Percentiles rank a stretch among this genome's conserved stretches.
Conservation (phyloP, 1,140 invertebrate species). For the Heliothis virescens region DNA sequence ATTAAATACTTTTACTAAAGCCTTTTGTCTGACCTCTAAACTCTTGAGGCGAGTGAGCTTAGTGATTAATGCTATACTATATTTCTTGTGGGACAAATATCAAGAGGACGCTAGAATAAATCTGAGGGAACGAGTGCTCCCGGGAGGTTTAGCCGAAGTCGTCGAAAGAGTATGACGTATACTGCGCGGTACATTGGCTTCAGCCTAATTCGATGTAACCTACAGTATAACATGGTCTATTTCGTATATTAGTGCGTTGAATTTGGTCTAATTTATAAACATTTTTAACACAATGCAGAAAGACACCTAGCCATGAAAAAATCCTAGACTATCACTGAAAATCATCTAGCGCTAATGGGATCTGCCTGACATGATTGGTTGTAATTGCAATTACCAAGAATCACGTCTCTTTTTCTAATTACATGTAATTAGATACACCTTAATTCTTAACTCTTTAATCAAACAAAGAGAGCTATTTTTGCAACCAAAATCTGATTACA, state of each 20-base stretch:
- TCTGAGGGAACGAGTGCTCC: neutral
- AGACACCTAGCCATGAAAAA: too few species aligned
- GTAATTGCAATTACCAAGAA: too few species aligned
- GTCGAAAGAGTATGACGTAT: neutral
- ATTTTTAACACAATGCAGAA: too few species aligned
- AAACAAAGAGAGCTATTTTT: too few species aligned
- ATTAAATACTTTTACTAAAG: neutral
- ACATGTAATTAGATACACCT: too few species aligned
- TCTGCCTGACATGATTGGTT: too few species aligned
- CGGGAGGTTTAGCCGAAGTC: neutral
- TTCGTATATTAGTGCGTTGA: neutral
- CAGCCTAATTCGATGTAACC: neutral
- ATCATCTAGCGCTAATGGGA: too few species aligned
- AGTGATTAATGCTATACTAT: neutral
- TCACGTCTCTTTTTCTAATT: too few species aligned
- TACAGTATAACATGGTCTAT: neutral
- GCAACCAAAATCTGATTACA: too few species aligned
- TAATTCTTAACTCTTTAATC: too few species aligned
- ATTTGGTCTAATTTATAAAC: too few species aligned
- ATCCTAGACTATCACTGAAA: too few species aligned
- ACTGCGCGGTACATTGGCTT: constrained; percentile 3
- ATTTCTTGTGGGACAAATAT: neutral
- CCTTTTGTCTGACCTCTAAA: constrained; percentile 1
- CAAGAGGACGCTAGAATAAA: neutral
- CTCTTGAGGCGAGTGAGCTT: neutral